Evolutionary conservation across 2,113 vertebrate species (phyloP).

Genomic region (Urocitellus parryii): DNA sequence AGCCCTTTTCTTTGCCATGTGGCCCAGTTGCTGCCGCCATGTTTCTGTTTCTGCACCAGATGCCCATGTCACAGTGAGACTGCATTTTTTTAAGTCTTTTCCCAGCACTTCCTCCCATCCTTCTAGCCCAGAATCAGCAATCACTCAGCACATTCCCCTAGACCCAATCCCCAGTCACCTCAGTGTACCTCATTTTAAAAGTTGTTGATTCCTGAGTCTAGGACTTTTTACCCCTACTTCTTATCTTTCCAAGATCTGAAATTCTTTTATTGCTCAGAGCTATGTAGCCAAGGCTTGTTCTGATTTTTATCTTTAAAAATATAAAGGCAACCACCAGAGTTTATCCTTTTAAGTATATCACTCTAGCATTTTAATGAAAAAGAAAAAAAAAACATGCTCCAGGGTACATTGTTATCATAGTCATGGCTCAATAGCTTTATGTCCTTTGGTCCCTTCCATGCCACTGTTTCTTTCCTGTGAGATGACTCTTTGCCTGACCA

Average conservation of each 20-base stretch:
- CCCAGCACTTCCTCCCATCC: neutral
- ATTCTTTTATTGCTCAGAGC: slow-evolving; percentile 45
- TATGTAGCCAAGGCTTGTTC: slow-evolving; percentile 54
- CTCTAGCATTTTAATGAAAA: slow-evolving; percentile 61
- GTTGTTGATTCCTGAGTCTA: slow-evolving; percentile 32
- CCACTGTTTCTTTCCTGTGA: slow-evolving; percentile 46
- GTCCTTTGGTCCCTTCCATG: neutral
- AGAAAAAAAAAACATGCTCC: neutral
- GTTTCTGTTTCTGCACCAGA: neutral
- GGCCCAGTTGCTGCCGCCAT: neutral
- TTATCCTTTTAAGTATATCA: slow-evolving; percentile 57
- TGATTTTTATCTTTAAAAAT: slow-evolving; percentile 59
- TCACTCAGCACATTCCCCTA: neutral
- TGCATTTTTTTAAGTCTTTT: slow-evolving; percentile 36
- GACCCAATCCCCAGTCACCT: neutral
- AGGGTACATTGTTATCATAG: slow-evolving; percentile 15
- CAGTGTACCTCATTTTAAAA: slow-evolving; percentile 71
- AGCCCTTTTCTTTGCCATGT: slow-evolving; percentile 37
- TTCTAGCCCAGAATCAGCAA: slow-evolving; percentile 8
- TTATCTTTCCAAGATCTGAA: slow-evolving; percentile 51
- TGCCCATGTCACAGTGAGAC: neutral
- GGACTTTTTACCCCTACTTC: slow-evolving; percentile 10
- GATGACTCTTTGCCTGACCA: slow-evolving; percentile 17
- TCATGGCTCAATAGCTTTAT: slow-evolving; percentile 45
- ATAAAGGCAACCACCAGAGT: slow-evolving; percentile 41